Percentiles rank a stretch among this genome's conserved stretches.
Evolutionary conservation across 2,113 vertebrate species (phyloP).

Genomic region (Puma concolor): DNA sequence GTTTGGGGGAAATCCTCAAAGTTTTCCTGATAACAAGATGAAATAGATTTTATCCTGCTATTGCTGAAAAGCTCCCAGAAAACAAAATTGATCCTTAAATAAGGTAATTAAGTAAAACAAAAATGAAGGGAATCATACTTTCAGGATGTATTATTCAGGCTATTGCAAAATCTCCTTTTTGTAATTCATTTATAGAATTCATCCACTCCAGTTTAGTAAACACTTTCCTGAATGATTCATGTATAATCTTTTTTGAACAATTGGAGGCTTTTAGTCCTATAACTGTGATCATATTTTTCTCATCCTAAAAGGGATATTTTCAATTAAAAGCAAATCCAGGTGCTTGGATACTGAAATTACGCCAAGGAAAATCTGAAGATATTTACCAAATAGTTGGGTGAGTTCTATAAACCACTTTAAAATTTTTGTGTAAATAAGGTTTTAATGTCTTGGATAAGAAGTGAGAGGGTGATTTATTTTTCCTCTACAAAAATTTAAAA

Average conservation of each 20-base stretch:
- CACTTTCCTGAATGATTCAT: not conserved
- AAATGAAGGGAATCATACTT: not conserved
- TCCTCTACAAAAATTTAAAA: not conserved
- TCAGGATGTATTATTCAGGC: not conserved
- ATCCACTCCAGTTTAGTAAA: not conserved
- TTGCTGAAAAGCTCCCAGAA: not conserved
- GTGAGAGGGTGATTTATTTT: not conserved
- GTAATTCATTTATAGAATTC: slow-evolving; percentile 32
- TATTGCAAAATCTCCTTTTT: slow-evolving; percentile 15
- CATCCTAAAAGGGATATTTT: slow-evolving; percentile 94
- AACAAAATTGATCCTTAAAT: slow-evolving; percentile 22
- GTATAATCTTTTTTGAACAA: not conserved
- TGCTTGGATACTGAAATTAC: slow-evolving; percentile 93
- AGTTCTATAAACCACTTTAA: slow-evolving; percentile 81
- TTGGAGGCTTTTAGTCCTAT: not conserved
- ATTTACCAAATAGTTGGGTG: slow-evolving; percentile 95
- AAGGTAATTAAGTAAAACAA: not conserved
- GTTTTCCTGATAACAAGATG: slow-evolving; percentile 16
- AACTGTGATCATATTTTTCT: slow-evolving; percentile 38
- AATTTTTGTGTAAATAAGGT: not conserved
- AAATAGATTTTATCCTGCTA: not conserved
- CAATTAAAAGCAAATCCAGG: slow-evolving; percentile 99
- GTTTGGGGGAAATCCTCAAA: not conserved
- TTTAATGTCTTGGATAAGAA: slow-evolving; percentile 16
- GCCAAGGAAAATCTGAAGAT: slow-evolving; percentile 95